A percentile compares a stretch with the other conserved stretches of the same genome.
Conservation (phyloP, 2,888 invertebrate species). For the Dysmachus trigonus region DNA sequence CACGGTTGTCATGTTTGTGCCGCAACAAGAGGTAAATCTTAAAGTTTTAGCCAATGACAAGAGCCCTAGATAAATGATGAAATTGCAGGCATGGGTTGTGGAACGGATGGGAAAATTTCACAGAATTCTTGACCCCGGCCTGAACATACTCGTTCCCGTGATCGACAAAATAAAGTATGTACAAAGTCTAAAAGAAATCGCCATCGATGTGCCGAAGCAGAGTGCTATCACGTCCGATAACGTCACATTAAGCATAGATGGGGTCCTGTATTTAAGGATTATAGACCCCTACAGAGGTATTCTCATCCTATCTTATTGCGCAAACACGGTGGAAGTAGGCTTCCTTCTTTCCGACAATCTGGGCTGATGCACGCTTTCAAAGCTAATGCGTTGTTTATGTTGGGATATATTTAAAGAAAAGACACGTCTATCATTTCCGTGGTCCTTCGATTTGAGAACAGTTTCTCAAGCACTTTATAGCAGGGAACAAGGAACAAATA, state of each 20-base stretch:
- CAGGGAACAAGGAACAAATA: no score
- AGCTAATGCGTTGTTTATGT: no score
- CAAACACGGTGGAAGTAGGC: no score
- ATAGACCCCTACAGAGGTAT: slow-evolving; percentile 88
- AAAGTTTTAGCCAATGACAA: neutral
- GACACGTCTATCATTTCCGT: no score
- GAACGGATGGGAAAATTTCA: slow-evolving; percentile 98
- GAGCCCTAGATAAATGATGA: neutral
- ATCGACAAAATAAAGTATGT: slow-evolving; percentile 96
- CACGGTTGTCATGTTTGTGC: slow-evolving; percentile 95
- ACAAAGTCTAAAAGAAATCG: slow-evolving; percentile 98
- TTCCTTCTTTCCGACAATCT: no score
- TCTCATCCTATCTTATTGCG: slow-evolving; percentile 49
- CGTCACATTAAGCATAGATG: slow-evolving; percentile 95
- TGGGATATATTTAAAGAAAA: no score
- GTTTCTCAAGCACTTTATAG: no score
- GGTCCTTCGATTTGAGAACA: no score
- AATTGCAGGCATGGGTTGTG: slow-evolving; percentile 89
- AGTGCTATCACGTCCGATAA: slow-evolving; percentile 98
- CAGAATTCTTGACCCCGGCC: slow-evolving; percentile 91
- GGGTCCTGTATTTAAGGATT: slow-evolving; percentile 93
- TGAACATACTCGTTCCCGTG: slow-evolving; percentile 91
- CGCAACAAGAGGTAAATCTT: slow-evolving; percentile 92
- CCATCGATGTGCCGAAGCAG: slow-evolving; percentile 98
- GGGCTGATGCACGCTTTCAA: no score